Evolutionary conservation across 1,140 invertebrate species (phyloP).

Genomic region (Leguminivora glycinivorella): DNA sequence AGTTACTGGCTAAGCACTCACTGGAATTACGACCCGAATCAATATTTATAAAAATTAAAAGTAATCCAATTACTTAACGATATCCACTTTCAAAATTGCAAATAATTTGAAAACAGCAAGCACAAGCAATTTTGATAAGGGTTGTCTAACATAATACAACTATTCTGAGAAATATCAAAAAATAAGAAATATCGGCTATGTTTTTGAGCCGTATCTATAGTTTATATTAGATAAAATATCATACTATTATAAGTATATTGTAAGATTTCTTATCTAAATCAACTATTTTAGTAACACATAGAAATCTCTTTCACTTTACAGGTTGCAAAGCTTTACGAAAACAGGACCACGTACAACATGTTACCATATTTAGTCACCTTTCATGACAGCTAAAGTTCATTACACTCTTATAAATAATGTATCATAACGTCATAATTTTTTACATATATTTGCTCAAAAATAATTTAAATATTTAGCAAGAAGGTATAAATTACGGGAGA

Average conservation of each 20-base stretch:
- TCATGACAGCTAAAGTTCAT: neutral
- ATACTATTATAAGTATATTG: neutral
- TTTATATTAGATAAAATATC: neutral
- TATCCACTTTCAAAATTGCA: neutral
- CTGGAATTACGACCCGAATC: neutral
- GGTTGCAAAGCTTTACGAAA: neutral
- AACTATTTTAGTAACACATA: neutral
- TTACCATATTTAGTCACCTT: neutral
- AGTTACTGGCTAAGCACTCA: neutral
- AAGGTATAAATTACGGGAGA: neutral
- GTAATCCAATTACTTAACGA: neutral
- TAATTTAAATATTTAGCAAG: neutral
- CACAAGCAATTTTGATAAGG: neutral
- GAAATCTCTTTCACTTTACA: neutral
- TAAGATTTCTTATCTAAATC: neutral
- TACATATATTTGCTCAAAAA: neutral
- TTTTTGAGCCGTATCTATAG: neutral
- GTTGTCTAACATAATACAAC: neutral
- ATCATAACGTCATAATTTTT: neutral
- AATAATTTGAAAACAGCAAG: neutral
- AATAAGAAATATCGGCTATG: neutral
- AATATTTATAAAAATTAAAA: slow-evolving; percentile 11
- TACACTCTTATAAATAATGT: neutral
- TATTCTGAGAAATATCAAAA: neutral
- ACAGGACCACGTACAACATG: neutral